Conservation (phyloP, 2,113 vertebrate genomes). For the Chauna torquata region DNA sequence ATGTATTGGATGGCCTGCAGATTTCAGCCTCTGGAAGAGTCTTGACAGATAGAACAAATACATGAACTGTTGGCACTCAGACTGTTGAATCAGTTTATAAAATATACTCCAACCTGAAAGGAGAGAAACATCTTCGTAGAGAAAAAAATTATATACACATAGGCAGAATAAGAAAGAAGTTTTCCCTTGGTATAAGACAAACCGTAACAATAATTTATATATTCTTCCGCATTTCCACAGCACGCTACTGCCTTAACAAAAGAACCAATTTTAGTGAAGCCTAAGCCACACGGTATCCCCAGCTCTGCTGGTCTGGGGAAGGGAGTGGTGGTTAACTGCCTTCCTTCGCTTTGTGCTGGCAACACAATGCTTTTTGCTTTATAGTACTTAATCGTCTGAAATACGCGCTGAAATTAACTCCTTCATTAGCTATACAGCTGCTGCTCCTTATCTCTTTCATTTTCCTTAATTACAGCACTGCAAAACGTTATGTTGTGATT, state of each 20-base stretch:
- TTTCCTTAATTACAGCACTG: not conserved
- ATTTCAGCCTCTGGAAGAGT: not conserved
- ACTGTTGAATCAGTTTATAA: not conserved
- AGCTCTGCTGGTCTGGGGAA: not conserved
- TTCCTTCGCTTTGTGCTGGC: slow-evolving; percentile 1
- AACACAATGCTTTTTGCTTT: not conserved
- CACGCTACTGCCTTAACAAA: not conserved
- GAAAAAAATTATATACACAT: not conserved
- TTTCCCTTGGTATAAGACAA: not conserved
- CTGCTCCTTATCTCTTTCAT: not conserved
- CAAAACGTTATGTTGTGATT: not conserved
- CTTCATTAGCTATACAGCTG: not conserved
- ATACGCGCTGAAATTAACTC: not conserved
- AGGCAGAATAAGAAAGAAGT: not conserved
- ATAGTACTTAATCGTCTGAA: not conserved
- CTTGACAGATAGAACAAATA: not conserved
- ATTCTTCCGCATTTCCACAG: not conserved
- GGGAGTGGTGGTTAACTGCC: not conserved
- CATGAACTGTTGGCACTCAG: not conserved
- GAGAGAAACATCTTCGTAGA: not conserved
- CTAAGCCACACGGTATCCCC: not conserved
- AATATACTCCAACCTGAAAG: not conserved
- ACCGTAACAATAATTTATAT: not conserved
- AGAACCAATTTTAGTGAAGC: not conserved
- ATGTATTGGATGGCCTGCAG: not conserved